These are phyloP conservation scores for Muschampia plurimacula DNA, from an alignment of 2,888 invertebrate species.

Conservation along the genomic window DNA sequence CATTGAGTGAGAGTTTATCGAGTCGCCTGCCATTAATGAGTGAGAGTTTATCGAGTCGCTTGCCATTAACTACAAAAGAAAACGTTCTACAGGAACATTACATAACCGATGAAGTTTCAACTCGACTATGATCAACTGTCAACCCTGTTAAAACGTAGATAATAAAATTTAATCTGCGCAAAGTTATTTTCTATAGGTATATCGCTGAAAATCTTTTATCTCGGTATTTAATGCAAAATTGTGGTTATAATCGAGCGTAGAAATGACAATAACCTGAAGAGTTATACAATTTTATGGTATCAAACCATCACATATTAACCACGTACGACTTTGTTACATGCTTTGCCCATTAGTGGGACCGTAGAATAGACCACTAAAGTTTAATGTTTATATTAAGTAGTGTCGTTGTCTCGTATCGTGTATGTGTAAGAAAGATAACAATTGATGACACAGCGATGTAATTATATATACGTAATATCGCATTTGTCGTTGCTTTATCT, in stretches of 20 bases:
- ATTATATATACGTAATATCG: constrained; percentile 42
- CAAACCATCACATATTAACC: constrained; percentile 61
- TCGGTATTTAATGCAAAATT: constrained; percentile 38
- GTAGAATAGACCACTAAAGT: constrained; percentile 69
- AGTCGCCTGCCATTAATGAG: no score
- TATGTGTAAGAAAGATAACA: constrained; percentile 51
- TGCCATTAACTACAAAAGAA: no score
- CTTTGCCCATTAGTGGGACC: constrained; percentile 80
- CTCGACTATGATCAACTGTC: no score
- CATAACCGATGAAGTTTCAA: no score
- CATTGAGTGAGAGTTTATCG: no score
- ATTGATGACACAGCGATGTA: constrained; percentile 42
- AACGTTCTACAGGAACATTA: no score
- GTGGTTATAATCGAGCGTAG: constrained; percentile 51
- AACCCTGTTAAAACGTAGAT: no score
- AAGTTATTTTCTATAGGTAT: no score
- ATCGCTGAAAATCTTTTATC: constrained; percentile 2
- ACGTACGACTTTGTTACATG: constrained; percentile 71
- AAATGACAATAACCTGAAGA: constrained; percentile 64
- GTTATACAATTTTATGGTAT: constrained; percentile 55
- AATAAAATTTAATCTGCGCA: no score
- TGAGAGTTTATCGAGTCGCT: no score
- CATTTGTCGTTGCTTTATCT: constrained; percentile 39
- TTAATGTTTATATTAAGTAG: constrained; percentile 76
- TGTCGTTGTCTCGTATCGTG: constrained; percentile 45